A percentile compares a stretch with the other conserved stretches of the same genome.
These are phyloP conservation scores for Heliconius himera DNA, from an alignment of 1,140 invertebrate species.

Conservation along the genomic window DNA sequence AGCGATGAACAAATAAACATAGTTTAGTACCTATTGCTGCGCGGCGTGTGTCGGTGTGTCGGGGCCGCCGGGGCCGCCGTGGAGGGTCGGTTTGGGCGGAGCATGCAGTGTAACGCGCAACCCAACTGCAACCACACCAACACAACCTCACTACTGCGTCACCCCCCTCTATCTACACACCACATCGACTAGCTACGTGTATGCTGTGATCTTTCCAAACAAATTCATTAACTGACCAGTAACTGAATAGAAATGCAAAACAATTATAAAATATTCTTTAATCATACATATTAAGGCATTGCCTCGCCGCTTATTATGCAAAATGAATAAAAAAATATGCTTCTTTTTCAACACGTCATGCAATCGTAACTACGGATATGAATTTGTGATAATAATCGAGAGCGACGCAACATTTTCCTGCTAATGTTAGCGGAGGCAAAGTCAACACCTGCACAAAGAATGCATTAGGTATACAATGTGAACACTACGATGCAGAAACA, in stretches of 20 bases:
- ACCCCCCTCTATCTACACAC: conserved; percentile 40
- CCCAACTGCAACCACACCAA: conserved; percentile 80
- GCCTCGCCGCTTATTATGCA: conserved; percentile 53
- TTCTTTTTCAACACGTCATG: conserved; percentile 64
- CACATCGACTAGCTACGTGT: conserved; percentile 75
- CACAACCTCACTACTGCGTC: conserved; percentile 73
- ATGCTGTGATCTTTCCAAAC: conserved; percentile 65
- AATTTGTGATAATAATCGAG: conserved; percentile 59
- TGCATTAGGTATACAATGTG: conserved; percentile 74
- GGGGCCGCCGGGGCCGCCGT: conserved; percentile 69
- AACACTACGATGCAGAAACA: conserved; percentile 78
- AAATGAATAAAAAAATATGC: conserved; percentile 53
- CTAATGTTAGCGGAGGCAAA: conserved; percentile 78
- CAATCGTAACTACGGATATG: conserved; percentile 58
- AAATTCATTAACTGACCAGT: conserved; percentile 59
- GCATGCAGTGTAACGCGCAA: conserved; percentile 81
- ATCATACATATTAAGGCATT: conserved; percentile 51
- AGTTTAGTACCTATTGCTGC: conserved; percentile 79
- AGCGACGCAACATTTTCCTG: conserved; percentile 80
- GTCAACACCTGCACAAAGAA: conserved; percentile 79
- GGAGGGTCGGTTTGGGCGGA: conserved; percentile 79
- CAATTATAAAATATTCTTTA: conserved; percentile 39
- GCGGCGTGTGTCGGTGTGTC: conserved; percentile 75
- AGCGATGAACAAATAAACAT: conserved; percentile 76
- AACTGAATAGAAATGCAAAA: conserved; percentile 23